Base-by-base conservation (phyloP, 2,113 vertebrate genomes). In the Promerops cafer region DNA sequence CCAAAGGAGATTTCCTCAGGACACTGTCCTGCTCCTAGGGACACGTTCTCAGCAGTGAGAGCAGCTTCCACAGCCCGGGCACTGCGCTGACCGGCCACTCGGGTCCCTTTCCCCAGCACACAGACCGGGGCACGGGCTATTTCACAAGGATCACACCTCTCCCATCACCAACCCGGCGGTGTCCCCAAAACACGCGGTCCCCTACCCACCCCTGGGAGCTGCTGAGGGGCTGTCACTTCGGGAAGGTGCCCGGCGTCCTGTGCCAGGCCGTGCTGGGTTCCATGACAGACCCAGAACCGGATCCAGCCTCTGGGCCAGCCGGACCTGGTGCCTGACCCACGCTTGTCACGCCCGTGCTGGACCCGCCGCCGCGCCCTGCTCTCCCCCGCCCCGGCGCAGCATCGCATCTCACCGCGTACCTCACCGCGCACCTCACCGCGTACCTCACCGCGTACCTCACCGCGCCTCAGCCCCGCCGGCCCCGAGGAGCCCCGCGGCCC, bases 261-360 rank as follows among this genome's bases (percentile, higher is more conserved):
- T 1, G 39, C 66, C 77, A 14, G 21, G 18, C 80, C 20, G 21
- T 3, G 37, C 31, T 37, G 5, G 6, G 5, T 3, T 12, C 40
- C 60, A 3, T 1, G 31, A 17, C 0, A 4, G 10, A n/a, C 28
- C 10, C 59, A 42, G 66, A 12, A 0, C 39, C 3, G 2, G 20
- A 23, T 2, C 4, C n/a, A 14, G 39, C 11, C 39, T 2, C 28
- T 1, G 44, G 20, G 39, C 44, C 82, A 1, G 4, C 42, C 3
- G 10, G 42, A 20, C 35, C 18, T 5, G 31, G 10, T 9, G 15
- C 30, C 47, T 4, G 33, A 18, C 16, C 60, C 65, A 5, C 17
- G 7, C 7, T 4, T 1, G 11, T 7, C 57, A 4, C 6, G 24
- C 17, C 53, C 40, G 4, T 2, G 30, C 35, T 6, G 49, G n/a